Evolutionary conservation across 1,140 invertebrate genomes (phyloP).

Genomic region (Conus ventricosus): DNA sequence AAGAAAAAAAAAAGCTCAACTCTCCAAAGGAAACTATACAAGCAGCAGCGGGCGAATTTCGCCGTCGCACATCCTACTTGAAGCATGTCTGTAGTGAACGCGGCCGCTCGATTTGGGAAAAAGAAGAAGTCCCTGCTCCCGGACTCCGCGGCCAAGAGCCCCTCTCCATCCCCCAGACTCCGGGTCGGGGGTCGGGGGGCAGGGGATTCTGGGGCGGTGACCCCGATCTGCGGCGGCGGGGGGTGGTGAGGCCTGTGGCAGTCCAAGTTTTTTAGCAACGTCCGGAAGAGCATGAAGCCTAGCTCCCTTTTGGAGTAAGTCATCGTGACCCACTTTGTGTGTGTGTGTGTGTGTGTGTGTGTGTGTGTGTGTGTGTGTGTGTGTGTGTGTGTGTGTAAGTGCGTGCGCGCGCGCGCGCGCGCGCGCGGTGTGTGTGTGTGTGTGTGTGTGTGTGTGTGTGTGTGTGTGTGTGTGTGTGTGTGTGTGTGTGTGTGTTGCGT

Average conservation of each 20-base stretch:
- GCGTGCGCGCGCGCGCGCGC: too few relatives aligned
- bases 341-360: too few relatives aligned
- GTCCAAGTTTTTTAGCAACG: constrained; percentile 5
- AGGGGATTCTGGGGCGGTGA: not conserved
- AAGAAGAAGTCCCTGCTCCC: not conserved
- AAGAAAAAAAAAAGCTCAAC: too few relatives aligned
- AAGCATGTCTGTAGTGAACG: not conserved
- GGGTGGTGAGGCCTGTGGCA: not conserved
- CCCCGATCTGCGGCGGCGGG: not conserved
- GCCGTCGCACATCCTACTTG: too few relatives aligned
- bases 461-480: too few relatives aligned
- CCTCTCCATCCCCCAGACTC: not conserved
- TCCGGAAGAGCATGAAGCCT: not conserved
- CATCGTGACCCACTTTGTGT: not conserved
- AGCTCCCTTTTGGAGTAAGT: not conserved
- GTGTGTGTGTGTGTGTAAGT: too few relatives aligned
- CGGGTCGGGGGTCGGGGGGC: not conserved
- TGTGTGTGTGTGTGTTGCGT: too few relatives aligned
- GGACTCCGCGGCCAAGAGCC: not conserved
- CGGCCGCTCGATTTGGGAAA: not conserved
- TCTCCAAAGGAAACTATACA: too few relatives aligned
- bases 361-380: too few relatives aligned
- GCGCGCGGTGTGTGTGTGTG: too few relatives aligned
- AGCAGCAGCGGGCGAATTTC: too few relatives aligned
- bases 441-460: too few relatives aligned